phyloP scores from a whole-genome alignment of 2,113 vertebrate species.

The Sylvietta virens region DNA sequence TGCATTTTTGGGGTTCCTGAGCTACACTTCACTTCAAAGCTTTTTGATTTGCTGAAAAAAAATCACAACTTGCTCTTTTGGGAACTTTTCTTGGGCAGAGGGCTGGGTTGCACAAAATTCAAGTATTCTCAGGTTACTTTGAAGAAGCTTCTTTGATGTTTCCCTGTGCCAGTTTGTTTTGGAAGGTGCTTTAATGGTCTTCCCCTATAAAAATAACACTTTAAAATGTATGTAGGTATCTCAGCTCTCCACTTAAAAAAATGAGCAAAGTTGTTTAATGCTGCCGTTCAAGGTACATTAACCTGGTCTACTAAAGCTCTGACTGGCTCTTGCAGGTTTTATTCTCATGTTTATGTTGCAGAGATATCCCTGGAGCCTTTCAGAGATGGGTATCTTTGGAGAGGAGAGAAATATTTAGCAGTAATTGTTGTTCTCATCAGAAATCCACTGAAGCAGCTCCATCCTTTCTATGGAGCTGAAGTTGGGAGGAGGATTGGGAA shows the following conservation, averaged over 20 bases:
- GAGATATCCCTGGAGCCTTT: slow-evolving; percentile 44
- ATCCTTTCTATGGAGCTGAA: not conserved
- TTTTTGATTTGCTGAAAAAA: not conserved
- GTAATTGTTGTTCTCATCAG: slow-evolving; percentile 30
- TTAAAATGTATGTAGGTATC: not conserved
- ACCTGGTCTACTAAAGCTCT: slow-evolving; percentile 49
- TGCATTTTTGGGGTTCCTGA: not conserved
- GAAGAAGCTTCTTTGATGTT: slow-evolving; percentile 52
- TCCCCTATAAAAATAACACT: slow-evolving; percentile 29
- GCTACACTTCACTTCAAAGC: not conserved
- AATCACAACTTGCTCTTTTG: not conserved
- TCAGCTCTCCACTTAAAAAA: slow-evolving; percentile 35
- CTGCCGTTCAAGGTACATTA: slow-evolving; percentile 61
- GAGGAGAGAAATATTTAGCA: not conserved
- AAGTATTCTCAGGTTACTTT: slow-evolving; percentile 30
- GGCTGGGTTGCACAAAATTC: not conserved
- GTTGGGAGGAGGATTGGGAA: not conserved
- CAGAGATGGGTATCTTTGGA: slow-evolving; percentile 6
- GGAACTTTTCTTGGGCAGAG: not conserved
- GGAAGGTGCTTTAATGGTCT: slow-evolving; percentile 35
- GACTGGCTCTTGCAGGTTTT: slow-evolving; percentile 46
- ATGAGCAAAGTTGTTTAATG: slow-evolving; percentile 56
- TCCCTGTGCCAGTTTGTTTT: slow-evolving; percentile 35
- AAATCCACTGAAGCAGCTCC: not conserved
- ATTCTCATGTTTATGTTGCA: slow-evolving; percentile 51